Conservation (phyloP, 2,797 vertebrate species). For the Eulemur mongoz region DNA sequence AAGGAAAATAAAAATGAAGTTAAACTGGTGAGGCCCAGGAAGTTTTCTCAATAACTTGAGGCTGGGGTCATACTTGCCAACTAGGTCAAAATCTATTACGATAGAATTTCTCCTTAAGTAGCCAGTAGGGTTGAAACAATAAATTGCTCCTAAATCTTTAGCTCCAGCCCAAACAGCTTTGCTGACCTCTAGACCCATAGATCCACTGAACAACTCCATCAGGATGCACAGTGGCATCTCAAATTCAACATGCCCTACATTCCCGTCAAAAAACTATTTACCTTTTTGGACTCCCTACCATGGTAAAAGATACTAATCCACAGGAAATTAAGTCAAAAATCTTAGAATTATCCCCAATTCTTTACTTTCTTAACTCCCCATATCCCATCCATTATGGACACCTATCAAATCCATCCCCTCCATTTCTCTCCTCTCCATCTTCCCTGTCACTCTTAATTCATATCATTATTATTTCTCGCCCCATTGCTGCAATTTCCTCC, state of each 20-base stretch:
- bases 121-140: not conserved
- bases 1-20: not conserved
- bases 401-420: not conserved
- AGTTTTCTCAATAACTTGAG: not conserved
- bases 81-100: not conserved
- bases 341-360: not conserved
- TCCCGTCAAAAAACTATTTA: not conserved
- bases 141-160: not conserved
- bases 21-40: not conserved
- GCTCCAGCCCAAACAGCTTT: not conserved
- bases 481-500: not conserved
- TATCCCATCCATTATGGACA: not conserved
- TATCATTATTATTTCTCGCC: not conserved
- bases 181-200: not conserved
- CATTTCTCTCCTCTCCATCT: not conserved
- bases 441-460: not conserved
- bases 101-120: not conserved
- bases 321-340: not conserved
- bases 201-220: not conserved
- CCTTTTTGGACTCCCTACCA: not conserved
- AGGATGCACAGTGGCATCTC: not conserved
- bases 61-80: not conserved
- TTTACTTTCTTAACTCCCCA: not conserved
- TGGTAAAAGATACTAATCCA: not conserved
- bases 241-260: not conserved